Conservation (phyloP, 2,797 vertebrate genomes). For the Gallinago solitaria region DNA sequence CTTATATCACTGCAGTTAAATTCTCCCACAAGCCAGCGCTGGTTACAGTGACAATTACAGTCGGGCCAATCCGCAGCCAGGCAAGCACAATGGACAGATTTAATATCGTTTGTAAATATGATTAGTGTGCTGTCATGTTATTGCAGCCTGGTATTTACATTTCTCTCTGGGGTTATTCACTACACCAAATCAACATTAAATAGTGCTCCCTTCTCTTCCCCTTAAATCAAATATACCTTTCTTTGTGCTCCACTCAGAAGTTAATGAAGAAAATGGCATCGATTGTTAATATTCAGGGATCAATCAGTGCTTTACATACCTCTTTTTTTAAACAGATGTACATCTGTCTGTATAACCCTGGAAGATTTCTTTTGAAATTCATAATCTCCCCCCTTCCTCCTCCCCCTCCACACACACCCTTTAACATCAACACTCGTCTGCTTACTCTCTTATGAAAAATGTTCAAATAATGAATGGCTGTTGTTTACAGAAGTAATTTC, state of each 20-base stretch:
- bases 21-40: conserved; percentile 93
- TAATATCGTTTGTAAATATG: conserved; percentile 99
- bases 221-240: conserved; percentile 82
- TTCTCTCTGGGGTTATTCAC: conserved; percentile 96
- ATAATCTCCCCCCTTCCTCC: conserved; percentile 24
- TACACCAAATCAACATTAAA: conserved; percentile 93
- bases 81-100: conserved; percentile 98
- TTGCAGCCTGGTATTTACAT: conserved; percentile 98
- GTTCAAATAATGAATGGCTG: conserved; percentile 93
- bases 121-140: conserved; percentile 99
- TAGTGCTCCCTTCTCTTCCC: conserved; percentile 84
- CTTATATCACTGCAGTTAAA: conserved; percentile 99
- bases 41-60: conserved; percentile 99
- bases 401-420: conserved; percentile 51
- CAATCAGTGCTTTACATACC: conserved; percentile 93
- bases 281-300: conserved; percentile 94
- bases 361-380: conserved; percentile 74
- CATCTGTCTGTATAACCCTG: conserved; percentile 82
- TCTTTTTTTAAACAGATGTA: conserved; percentile 87
- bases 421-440: conserved; percentile 70
- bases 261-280: conserved; percentile 93
- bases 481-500: conserved; percentile 99
- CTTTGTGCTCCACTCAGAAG: conserved; percentile 80
- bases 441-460: conserved; percentile 87
- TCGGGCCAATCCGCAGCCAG: conserved; percentile 90